Evolutionary conservation across 2,797 vertebrate species (phyloP).

Genomic region (Rhyacichthys aspro): DNA sequence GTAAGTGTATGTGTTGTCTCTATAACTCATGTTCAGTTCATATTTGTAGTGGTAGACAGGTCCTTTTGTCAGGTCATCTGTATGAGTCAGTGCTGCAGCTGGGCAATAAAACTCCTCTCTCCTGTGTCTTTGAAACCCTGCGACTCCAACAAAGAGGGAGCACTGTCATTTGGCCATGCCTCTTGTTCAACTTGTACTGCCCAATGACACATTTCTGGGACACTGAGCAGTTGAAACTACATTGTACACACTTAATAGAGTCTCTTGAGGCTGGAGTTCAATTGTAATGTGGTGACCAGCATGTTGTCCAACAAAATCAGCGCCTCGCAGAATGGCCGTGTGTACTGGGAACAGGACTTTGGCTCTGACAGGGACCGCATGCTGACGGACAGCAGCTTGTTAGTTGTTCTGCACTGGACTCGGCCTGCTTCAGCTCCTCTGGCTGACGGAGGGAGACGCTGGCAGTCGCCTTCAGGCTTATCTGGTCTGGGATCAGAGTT

Average conservation of each 20-base stretch:
- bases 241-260: slow-evolving; percentile 46
- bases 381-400: slow-evolving; percentile 63
- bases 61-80: slow-evolving; percentile 17
- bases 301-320: slow-evolving; percentile 63
- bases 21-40: slow-evolving; percentile 1
- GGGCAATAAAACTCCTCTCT: slow-evolving; percentile 11
- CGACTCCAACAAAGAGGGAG: slow-evolving; percentile 14
- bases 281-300: slow-evolving; percentile 61
- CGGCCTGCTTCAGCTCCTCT: slow-evolving; percentile 44
- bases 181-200: slow-evolving; percentile 43
- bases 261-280: slow-evolving; percentile 52
- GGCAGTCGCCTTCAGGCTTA: slow-evolving; percentile 58
- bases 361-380: slow-evolving; percentile 33
- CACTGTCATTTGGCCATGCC: slow-evolving; percentile 18
- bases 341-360: slow-evolving; percentile 31
- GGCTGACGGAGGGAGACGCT: slow-evolving; percentile 44
- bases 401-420: slow-evolving; percentile 45
- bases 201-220: slow-evolving; percentile 47
- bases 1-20: not conserved
- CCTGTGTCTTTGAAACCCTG: slow-evolving; percentile 26
- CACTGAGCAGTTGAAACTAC: slow-evolving; percentile 38
- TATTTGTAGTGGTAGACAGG: not conserved
- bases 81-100: slow-evolving; percentile 21
- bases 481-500: slow-evolving; percentile 58
- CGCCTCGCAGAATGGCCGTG: slow-evolving; percentile 28